Evolutionary conservation across 2,888 invertebrate genomes (phyloP), one percentile per base, ranked within the genome.

Genomic region (Aproaerema taeniolella): DNA sequence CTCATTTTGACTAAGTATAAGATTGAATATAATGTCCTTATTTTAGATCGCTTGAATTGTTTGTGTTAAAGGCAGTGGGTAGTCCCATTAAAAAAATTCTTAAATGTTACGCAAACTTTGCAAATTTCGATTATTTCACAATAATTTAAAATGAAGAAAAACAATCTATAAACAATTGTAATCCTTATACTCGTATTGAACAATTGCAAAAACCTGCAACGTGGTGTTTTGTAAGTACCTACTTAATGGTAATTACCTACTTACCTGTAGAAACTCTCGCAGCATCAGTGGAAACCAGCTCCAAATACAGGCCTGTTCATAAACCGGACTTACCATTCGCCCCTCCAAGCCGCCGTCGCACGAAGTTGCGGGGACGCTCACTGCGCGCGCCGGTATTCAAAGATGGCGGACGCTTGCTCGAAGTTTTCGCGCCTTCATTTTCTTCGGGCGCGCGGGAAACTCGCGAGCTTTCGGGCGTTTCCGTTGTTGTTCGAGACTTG

Each of bases 251-350:
- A 20, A 20, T 4, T 20, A 20, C 20, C 7, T 20, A 20, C 20
- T 6, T 20, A 20, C 4, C n/a, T n/a, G 20, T 4, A 20, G 7
- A 20, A 20, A 20, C 20, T 20, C n/a, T n/a, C n/a, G n/a, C 20
- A 20, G 7, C 20, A 20, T 20, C 20, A 20, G 8, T 20, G 20
- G 20, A 20, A 20, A 20, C 20, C 20, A 8, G 5, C 20, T 26
- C 26, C 26, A 30, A 37, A 37, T 37, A 29, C 30, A 20, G 9
- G 12, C 14, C 30, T 37, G 37, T 13, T 30, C n/a, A 29, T 30
- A 37, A 77, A 67, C 73, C 70, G 70, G 70, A 80, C 83, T 85
- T 61, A 85, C 85, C 65, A 61, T 70, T 77, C 52, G 70, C 78
- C 72, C 76, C 79, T 44, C 74, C 74, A 55, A 63, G 63, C 50